A percentile compares a stretch with the other conserved stretches of the same genome.
phyloP scores from a whole-genome alignment of 2,888 invertebrate species.

The Tetranychus truncatus region DNA sequence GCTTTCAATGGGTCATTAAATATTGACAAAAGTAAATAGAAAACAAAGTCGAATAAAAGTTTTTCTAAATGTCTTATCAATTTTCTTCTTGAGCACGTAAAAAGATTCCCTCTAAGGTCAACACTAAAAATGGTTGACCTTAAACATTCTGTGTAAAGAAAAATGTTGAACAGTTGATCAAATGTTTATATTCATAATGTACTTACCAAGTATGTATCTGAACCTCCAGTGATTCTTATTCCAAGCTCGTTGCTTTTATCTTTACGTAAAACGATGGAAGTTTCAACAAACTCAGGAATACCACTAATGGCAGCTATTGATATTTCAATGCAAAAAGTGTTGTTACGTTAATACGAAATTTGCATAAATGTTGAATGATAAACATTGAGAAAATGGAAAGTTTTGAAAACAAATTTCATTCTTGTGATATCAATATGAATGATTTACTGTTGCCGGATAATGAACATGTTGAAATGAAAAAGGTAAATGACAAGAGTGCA shows the following conservation, averaged over 20 bases:
- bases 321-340: background rate
- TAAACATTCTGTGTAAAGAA: background rate
- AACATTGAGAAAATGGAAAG: background rate
- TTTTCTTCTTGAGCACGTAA: too few species aligned
- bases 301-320: constrained; percentile 27
- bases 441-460: too few species aligned
- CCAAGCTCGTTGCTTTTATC: constrained; percentile 29
- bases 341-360: background rate
- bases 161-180: background rate
- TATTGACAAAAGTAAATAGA: too few species aligned
- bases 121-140: background rate
- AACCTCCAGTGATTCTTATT: constrained; percentile 29
- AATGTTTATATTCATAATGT: background rate
- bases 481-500: too few species aligned
- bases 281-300: constrained; percentile 30
- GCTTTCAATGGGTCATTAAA: too few species aligned
- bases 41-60: too few species aligned
- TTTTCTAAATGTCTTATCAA: too few species aligned
- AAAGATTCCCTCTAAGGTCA: too few species aligned
- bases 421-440: too few species aligned
- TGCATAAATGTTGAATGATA: background rate
- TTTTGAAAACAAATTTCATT: background rate
- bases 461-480: too few species aligned
- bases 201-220: constrained; percentile 29
- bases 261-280: constrained; percentile 29